phyloP scores from a whole-genome alignment of 2,797 vertebrate genomes.

The Garrulus glandarius region DNA sequence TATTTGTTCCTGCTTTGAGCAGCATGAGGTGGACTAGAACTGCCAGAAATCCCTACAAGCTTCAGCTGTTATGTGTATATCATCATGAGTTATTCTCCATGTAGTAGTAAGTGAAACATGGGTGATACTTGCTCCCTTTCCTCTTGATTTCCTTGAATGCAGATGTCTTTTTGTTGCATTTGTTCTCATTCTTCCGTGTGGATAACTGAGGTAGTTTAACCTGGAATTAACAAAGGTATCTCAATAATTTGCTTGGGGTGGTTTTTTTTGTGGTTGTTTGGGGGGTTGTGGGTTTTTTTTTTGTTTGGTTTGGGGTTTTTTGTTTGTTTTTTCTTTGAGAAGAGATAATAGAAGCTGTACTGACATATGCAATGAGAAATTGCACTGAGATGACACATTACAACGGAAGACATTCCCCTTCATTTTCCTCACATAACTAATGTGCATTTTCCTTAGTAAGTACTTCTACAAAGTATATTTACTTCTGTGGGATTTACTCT shows the following conservation, averaged over 20 bases:
- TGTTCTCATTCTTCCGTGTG: not conserved
- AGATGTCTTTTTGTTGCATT: not conserved
- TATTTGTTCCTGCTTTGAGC: not conserved
- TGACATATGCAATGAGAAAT: not conserved
- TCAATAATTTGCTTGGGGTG: not conserved
- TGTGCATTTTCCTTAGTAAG: not conserved
- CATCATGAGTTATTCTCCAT: not conserved
- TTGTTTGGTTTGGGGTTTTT: not conserved
- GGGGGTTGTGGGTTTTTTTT: accelerated
- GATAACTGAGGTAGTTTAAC: not conserved
- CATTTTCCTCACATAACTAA: not conserved
- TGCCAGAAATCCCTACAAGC: not conserved
- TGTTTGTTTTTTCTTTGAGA: not conserved
- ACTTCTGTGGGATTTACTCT: not conserved
- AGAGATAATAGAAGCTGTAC: not conserved
- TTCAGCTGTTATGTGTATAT: not conserved
- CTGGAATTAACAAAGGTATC: not conserved
- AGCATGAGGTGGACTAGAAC: not conserved
- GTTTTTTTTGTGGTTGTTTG: not conserved
- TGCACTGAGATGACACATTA: no score
- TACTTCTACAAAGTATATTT: not conserved
- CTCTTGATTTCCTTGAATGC: not conserved
- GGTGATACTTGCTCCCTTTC: not conserved
- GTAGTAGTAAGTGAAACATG: not conserved
- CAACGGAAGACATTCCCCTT: not conserved